Conservation (phyloP, 2,113 vertebrate species). For the Phoenicopterus ruber region DNA sequence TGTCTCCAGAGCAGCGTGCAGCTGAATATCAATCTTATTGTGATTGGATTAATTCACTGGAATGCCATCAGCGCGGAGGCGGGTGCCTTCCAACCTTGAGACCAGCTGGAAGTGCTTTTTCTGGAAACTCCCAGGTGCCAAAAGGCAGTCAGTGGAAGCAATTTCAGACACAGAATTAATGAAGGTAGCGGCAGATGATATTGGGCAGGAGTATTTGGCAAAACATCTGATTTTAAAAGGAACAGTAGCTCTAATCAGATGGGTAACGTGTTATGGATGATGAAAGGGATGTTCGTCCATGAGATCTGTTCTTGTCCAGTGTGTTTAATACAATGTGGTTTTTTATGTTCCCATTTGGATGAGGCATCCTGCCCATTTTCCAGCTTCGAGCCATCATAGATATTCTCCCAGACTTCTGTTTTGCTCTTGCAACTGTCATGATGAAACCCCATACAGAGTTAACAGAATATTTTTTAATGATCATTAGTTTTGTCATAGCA, state of each 20-base stretch:
- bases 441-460: neutral
- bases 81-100: conserved; percentile 32
- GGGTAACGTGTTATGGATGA: neutral
- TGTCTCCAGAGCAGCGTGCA: neutral
- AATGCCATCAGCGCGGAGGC: neutral
- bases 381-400: neutral
- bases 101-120: conserved; percentile 46
- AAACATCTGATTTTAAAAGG: conserved; percentile 10
- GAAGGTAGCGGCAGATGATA: conserved; percentile 1
- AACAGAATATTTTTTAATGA: neutral
- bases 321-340: neutral
- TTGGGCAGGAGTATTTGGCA: neutral
- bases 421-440: neutral
- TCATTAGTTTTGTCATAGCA: neutral
- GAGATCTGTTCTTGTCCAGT: neutral
- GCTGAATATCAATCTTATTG: neutral
- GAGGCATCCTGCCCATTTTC: neutral
- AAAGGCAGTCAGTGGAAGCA: conserved; percentile 37
- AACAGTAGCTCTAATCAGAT: neutral
- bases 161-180: conserved; percentile 44
- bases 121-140: conserved; percentile 33
- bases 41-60: conserved; percentile 27
- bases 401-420: neutral
- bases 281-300: neutral
- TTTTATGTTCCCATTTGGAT: neutral